Conservation (phyloP, 35 echinoderm and acorn worm species). For the Apostichopus japonicus region DNA sequence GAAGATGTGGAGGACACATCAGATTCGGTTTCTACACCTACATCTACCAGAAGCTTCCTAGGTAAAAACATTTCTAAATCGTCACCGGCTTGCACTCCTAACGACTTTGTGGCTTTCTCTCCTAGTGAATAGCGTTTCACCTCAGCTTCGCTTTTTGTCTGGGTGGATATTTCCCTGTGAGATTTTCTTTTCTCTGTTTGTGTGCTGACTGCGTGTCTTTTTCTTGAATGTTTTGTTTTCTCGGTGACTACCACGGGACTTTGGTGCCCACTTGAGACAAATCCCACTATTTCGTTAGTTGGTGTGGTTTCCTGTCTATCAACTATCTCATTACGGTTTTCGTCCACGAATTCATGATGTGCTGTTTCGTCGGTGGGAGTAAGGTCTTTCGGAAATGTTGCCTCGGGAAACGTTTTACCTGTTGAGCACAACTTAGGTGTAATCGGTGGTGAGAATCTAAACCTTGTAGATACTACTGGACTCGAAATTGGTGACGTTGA, state of each 20-base stretch:
- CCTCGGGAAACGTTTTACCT: constrained; percentile 65
- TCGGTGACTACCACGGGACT: background rate
- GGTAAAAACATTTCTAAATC: constrained; percentile 37
- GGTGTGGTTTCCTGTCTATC: constrained; percentile 39
- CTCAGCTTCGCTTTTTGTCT: constrained; percentile 26
- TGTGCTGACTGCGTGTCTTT: constrained; percentile 28
- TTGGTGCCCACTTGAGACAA: background rate
- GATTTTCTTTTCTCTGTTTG: constrained; percentile 40
- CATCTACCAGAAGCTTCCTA: constrained; percentile 51
- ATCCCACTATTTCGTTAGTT: constrained; percentile 42
- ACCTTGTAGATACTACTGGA: constrained; percentile 67
- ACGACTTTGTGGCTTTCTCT: constrained; percentile 39
- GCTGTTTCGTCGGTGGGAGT: constrained; percentile 54
- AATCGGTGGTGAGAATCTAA: constrained; percentile 79
- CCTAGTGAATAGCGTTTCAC: background rate
- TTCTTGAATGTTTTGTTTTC: constrained; percentile 41
- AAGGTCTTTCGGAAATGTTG: constrained; percentile 71
- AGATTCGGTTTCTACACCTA: constrained; percentile 59
- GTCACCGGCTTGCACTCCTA: constrained; percentile 50
- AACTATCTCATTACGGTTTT: constrained; percentile 49
- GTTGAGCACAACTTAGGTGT: constrained; percentile 77
- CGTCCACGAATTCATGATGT: constrained; percentile 33
- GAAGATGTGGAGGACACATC: constrained; percentile 48
- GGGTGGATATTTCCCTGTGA: constrained; percentile 36
- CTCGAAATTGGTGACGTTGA: constrained; percentile 68